These are phyloP conservation scores for Cheirogaleus medius DNA, from an alignment of 2,113 vertebrate genomes.

Conservation along the genomic window DNA sequence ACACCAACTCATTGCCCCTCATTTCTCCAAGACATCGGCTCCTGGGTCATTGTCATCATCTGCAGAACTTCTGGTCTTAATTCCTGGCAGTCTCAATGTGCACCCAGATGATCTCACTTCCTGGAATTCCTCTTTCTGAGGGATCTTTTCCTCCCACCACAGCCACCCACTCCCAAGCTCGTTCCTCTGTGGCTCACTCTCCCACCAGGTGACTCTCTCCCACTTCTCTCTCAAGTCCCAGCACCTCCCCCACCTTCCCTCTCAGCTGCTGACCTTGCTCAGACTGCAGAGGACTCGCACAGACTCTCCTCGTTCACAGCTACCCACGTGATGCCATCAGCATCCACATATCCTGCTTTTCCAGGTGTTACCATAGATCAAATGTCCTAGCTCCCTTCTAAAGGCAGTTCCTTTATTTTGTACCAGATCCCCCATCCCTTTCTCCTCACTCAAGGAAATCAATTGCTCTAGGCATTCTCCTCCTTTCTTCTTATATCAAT, in stretches of 20 bases:
- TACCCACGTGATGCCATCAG: rapidly evolving
- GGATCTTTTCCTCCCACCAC: neutral
- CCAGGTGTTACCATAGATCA: neutral
- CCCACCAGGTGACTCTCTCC: neutral
- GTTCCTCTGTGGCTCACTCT: neutral
- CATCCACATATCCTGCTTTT: neutral
- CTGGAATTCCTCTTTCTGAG: neutral
- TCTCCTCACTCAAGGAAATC: neutral
- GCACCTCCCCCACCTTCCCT: neutral
- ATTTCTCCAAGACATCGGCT: neutral
- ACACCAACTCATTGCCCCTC: neutral
- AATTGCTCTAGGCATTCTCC: neutral
- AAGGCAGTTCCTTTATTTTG: neutral
- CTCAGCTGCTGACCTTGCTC: neutral
- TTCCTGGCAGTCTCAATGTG: neutral
- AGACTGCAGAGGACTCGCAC: neutral
- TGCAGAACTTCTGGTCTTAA: neutral
- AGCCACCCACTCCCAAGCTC: neutral
- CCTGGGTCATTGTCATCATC: neutral
- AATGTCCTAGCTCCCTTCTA: neutral
- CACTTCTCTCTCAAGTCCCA: neutral
- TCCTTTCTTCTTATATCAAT: neutral
- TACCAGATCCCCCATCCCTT: neutral
- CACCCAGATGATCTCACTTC: neutral
- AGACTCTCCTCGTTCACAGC: neutral